Evolutionary conservation across 2,888 invertebrate species (phyloP).

Genomic region (Lasioglossum malachurum): DNA sequence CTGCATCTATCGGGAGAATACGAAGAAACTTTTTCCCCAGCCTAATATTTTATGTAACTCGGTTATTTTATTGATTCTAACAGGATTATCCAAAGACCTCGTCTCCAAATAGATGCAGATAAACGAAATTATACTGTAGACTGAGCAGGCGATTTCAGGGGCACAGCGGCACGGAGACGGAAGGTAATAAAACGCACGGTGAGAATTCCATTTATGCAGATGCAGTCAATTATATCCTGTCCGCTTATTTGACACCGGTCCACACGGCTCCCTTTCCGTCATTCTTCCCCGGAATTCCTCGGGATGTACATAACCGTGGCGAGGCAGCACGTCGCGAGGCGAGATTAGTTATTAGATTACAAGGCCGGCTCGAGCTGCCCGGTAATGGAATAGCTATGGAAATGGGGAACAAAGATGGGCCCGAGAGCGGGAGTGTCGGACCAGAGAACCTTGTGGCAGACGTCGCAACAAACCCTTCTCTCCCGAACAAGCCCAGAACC

Average conservation of each 20-base stretch:
- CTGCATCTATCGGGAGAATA: too few species aligned
- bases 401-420: conserved; percentile 67
- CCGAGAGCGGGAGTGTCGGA: conserved; percentile 8
- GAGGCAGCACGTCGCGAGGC: conserved; percentile 22
- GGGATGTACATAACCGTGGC: neutral
- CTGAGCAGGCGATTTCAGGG: neutral
- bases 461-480: conserved; percentile 23
- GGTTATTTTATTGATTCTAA: too few species aligned
- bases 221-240: conserved; percentile 71
- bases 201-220: conserved; percentile 75
- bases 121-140: too few species aligned
- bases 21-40: too few species aligned
- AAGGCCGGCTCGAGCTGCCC: conserved; percentile 33
- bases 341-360: conserved; percentile 76
- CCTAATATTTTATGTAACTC: neutral
- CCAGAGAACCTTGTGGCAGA: conserved; percentile 38
- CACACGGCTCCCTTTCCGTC: conserved; percentile 1
- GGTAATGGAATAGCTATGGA: conserved; percentile 70
- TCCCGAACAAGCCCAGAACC: neutral
- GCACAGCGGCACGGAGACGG: neutral
- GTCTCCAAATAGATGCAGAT: too few species aligned
- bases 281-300: conserved; percentile 18
- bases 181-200: neutral
- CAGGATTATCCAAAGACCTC: too few species aligned
- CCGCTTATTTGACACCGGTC: conserved; percentile 65